phyloP scores from a whole-genome alignment of 92 coral and sea anemone genomes.

The Desmophyllum pertusum region DNA sequence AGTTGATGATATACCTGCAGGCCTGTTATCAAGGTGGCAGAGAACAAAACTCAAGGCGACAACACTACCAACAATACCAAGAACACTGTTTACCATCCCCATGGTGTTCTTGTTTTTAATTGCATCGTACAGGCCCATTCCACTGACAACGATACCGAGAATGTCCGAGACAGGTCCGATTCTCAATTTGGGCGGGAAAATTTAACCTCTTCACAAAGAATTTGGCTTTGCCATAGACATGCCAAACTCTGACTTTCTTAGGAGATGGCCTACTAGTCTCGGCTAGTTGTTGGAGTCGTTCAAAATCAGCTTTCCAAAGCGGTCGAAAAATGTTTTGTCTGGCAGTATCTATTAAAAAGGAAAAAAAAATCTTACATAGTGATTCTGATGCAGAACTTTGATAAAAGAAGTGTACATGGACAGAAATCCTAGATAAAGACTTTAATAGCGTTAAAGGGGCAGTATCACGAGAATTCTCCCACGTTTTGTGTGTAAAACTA shows the following conservation, averaged over 20 bases:
- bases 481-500: no score
- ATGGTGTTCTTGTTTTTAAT: slow-evolving; percentile 48
- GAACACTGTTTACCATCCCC: slow-evolving; percentile 62
- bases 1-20: slow-evolving; percentile 6
- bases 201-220: slow-evolving; percentile 28
- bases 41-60: slow-evolving; percentile 58
- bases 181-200: slow-evolving; percentile 10
- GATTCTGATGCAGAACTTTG: not conserved
- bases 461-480: no score
- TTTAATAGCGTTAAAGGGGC: no score
- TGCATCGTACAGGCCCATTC: slow-evolving; percentile 58
- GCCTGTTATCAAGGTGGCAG: slow-evolving; percentile 19
- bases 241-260: slow-evolving; percentile 22
- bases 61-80: slow-evolving; percentile 59
- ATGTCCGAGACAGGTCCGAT: slow-evolving; percentile 62
- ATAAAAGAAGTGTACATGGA: no score
- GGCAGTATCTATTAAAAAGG: not conserved
- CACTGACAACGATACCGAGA: slow-evolving; percentile 50
- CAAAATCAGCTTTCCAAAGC: slow-evolving; percentile 44
- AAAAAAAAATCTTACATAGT: no score
- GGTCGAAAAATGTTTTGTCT: slow-evolving; percentile 18
- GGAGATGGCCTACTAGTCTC: slow-evolving; percentile 28
- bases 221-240: slow-evolving; percentile 30
- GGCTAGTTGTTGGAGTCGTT: slow-evolving; percentile 24
- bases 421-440: no score